Evolutionary conservation across 2,797 vertebrate species (phyloP), one percentile per base, ranked within the genome.

Genomic region (Gadopsis marmoratus): DNA sequence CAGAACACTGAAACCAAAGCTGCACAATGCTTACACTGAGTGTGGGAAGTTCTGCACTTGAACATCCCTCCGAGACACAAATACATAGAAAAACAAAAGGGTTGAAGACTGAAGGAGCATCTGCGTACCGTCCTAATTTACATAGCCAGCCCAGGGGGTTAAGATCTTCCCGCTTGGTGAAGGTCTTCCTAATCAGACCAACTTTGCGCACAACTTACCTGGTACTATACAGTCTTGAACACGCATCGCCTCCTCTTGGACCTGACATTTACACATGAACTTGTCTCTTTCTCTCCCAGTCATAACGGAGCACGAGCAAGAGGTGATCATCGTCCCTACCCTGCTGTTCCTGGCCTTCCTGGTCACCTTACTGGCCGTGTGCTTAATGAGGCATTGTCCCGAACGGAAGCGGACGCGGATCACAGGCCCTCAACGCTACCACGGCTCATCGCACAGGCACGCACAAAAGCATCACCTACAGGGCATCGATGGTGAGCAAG

Each of bases 281-380:
- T 1, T 43, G 13, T 68, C 14, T 67, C 2, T 50, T 8, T 59
- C 7, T 51, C 41, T 75, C 37, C 21, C 86, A 96, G 95, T 82
- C 0, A 67, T 88, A 13, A 60, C 17, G n/a, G 56, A 71, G 11
- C 59, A 95, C 11, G 41, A 97, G 76, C 91, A 91, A 1, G 98
- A 94, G 31, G 92, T 99, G 78, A 97, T 99, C 0, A 86, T 98
- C 4, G 82, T 99, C 62, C 97, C 98, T 0, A 74, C 88, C 5
- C 71, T 99, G 53, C 93, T 99, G 10, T 89, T 98, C 63, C 54
- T 90, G 0, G 0, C 10, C 53, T 96, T 94, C 71, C 61, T 97
- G 19, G 50, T 96, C 23, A 82, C 90, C 2, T 43, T 98, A 11
- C 5, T 93, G 2, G 67, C 92, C 59, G 74, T 97, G 74, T 84